These are phyloP conservation scores for Neodiprion lecontei DNA, from an alignment of 1,140 invertebrate species.

Conservation along the genomic window DNA sequence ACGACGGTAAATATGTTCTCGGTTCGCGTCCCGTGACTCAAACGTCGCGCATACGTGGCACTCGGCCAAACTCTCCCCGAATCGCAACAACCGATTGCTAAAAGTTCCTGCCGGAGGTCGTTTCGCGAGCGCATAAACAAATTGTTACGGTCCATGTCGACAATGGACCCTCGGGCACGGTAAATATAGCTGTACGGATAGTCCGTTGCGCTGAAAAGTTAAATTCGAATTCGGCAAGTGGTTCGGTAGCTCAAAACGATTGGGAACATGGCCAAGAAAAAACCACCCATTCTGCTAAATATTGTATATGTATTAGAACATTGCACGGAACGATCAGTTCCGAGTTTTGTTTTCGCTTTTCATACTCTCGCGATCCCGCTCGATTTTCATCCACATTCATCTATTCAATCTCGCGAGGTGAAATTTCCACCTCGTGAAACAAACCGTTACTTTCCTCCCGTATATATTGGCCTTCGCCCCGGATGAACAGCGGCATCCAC, in stretches of 20 bases:
- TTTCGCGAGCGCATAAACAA: background rate
- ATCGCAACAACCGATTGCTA: background rate
- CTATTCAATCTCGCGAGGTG: too few relatives aligned
- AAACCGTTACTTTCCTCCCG: background rate
- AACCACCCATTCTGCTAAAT: too few relatives aligned
- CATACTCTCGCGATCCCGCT: background rate
- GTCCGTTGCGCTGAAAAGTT: background rate
- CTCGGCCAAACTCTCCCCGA: background rate
- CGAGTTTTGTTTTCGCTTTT: background rate
- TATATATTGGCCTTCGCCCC: background rate
- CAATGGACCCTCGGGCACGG: background rate
- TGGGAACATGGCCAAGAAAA: background rate
- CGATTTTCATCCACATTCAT: too few relatives aligned
- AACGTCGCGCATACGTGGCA: background rate
- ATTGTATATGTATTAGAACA: too few relatives aligned
- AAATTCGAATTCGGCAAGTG: background rate
- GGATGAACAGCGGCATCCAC: background rate
- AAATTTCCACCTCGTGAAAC: background rate
- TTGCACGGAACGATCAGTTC: background rate
- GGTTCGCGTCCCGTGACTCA: background rate
- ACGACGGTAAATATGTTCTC: background rate
- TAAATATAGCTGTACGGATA: background rate
- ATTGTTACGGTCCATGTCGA: background rate
- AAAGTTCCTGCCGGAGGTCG: background rate
- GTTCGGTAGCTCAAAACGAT: background rate